Percentiles rank a stretch among this genome's conserved stretches.
Conservation (phyloP, 2,797 vertebrate species). For the Halcyon smyrnensis region DNA sequence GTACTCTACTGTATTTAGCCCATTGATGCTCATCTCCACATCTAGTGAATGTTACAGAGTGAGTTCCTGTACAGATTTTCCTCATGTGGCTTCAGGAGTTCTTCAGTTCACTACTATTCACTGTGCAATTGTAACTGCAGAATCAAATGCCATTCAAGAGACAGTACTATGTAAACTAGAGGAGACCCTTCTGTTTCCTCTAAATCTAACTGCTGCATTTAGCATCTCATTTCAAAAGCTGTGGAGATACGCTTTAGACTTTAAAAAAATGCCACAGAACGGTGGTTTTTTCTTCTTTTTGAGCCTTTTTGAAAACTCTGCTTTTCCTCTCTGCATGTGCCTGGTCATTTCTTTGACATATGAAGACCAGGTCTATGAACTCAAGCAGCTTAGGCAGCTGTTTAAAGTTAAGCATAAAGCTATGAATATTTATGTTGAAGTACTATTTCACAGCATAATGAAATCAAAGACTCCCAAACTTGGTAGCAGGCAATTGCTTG, state of each 20-base stretch:
- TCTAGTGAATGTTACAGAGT: not conserved
- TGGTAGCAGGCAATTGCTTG: not conserved
- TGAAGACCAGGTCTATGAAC: slow-evolving; percentile 2
- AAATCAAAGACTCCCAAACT: not conserved
- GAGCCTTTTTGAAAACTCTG: not conserved
- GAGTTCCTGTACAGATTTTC: not conserved
- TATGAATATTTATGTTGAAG: slow-evolving; percentile 10
- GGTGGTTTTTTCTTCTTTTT: not conserved
- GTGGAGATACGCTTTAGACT: not conserved
- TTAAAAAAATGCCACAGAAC: not conserved
- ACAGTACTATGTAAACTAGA: not conserved
- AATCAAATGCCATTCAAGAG: not conserved
- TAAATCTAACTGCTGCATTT: not conserved
- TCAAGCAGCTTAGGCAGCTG: not conserved
- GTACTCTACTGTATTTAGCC: not conserved
- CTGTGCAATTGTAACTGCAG: not conserved
- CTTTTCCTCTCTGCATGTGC: not conserved
- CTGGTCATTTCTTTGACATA: slow-evolving; percentile 7
- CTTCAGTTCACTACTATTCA: not conserved
- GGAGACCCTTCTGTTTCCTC: not conserved
- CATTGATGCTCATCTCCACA: not conserved
- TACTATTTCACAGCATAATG: not conserved
- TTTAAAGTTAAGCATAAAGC: slow-evolving; percentile 26
- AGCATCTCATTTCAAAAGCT: slow-evolving; percentile 9
- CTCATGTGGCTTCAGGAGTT: not conserved